These are phyloP conservation scores for Cheilosia scutellata DNA, from an alignment of 2,888 invertebrate species.

Conservation along the genomic window DNA sequence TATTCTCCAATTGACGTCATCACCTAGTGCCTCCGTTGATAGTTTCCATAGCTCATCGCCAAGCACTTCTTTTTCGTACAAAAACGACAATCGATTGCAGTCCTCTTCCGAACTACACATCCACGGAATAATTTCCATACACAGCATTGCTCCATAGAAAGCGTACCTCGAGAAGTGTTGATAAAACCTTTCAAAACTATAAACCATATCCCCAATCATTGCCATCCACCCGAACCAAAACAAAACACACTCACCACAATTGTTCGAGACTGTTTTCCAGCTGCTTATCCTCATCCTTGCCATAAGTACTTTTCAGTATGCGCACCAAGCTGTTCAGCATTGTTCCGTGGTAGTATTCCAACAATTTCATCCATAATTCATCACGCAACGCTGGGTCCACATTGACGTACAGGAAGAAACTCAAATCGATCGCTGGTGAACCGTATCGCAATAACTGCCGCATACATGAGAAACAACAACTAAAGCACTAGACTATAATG, in stretches of 20 bases:
- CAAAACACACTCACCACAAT: slow-evolving; percentile 16
- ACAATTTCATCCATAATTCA: slow-evolving; percentile 78
- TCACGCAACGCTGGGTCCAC: slow-evolving; percentile 78
- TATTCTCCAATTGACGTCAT: slow-evolving; percentile 79
- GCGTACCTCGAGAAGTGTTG: slow-evolving; percentile 81
- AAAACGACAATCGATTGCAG: slow-evolving; percentile 78
- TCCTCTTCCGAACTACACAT: slow-evolving; percentile 79
- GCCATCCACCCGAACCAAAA: background rate
- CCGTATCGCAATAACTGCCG: slow-evolving; percentile 80
- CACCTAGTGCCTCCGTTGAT: slow-evolving; percentile 80
- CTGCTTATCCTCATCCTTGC: background rate
- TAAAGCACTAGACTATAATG: slow-evolving; percentile 20
- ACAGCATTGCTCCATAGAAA: slow-evolving; percentile 81
- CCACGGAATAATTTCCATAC: slow-evolving; percentile 82
- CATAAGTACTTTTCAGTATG: background rate
- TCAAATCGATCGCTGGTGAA: slow-evolving; percentile 80
- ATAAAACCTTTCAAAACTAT: slow-evolving; percentile 80
- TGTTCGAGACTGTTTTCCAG: background rate
- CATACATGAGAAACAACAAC: slow-evolving; percentile 22
- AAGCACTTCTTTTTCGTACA: too few species aligned
- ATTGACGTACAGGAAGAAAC: slow-evolving; percentile 82
- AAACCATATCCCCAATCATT: background rate
- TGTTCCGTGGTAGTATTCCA: slow-evolving; percentile 79
- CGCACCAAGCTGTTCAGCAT: slow-evolving; percentile 73
- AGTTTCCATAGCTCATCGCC: slow-evolving; percentile 76